Conservation (phyloP, 1,140 invertebrate genomes). For the Mya arenaria region DNA sequence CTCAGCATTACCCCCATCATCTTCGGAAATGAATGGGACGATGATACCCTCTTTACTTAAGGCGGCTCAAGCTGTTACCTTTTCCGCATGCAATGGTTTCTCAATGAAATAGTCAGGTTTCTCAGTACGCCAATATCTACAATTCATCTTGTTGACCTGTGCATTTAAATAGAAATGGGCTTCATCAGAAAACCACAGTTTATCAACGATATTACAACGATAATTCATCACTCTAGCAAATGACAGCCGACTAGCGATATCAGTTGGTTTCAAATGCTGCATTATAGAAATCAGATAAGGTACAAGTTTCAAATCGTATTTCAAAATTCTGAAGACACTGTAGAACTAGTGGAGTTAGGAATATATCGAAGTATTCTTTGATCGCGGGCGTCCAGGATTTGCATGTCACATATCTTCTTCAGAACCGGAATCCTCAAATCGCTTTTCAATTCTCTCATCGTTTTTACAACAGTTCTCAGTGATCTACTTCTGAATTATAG, state of each 20-base stretch:
- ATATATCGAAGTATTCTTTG: background rate
- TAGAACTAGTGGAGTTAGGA: background rate
- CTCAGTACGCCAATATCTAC: background rate
- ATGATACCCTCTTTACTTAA: background rate
- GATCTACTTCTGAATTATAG: slow-evolving; percentile 12
- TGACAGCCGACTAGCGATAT: too few species aligned
- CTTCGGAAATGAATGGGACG: background rate
- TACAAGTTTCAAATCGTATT: slow-evolving; percentile 1
- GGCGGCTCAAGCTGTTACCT: background rate
- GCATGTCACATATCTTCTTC: background rate
- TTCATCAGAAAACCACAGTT: too few species aligned
- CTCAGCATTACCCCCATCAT: background rate
- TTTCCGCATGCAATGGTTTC: background rate
- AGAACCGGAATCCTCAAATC: slow-evolving; percentile 13
- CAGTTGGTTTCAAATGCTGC: background rate
- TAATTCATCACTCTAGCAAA: too few species aligned
- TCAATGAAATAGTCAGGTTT: background rate
- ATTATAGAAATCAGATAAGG: background rate
- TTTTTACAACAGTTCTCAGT: background rate
- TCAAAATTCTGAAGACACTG: slow-evolving; percentile 14
- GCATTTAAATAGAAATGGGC: background rate
- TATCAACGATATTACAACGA: too few species aligned
- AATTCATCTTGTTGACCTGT: background rate
- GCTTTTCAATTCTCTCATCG: background rate
- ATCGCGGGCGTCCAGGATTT: slow-evolving; percentile 4